Percentiles rank a stretch among this genome's conserved stretches.
Conservation (phyloP, 1,140 invertebrate genomes). For the Aphaenogaster ashmeadi region DNA sequence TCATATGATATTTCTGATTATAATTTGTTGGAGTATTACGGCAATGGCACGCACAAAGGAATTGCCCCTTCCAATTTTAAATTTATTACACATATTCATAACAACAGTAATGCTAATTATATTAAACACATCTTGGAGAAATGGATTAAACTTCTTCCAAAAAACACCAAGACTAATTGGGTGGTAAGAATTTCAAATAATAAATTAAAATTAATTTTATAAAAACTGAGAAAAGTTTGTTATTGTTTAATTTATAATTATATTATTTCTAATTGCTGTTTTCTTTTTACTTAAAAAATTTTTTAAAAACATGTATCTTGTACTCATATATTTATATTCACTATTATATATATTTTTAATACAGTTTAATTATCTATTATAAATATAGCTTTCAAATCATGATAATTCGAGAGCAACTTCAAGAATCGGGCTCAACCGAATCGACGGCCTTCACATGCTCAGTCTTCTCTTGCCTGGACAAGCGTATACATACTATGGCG, state of each 20-base stretch:
- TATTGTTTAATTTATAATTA: slow-evolving; percentile 6
- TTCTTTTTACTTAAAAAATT: too few species aligned
- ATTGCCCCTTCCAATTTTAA: slow-evolving; percentile 90
- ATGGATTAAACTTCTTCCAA: slow-evolving; percentile 87
- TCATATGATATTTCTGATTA: slow-evolving; percentile 85
- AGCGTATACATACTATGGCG: slow-evolving; percentile 92
- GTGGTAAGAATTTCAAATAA: slow-evolving; percentile 79
- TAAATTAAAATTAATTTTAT: slow-evolving; percentile 27
- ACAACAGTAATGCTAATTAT: slow-evolving; percentile 85
- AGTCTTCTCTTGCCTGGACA: slow-evolving; percentile 91
- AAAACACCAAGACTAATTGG: slow-evolving; percentile 86
- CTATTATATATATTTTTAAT: not conserved
- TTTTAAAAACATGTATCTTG: too few species aligned
- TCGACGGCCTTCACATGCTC: slow-evolving; percentile 92
- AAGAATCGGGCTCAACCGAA: slow-evolving; percentile 88
- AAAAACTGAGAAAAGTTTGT: slow-evolving; percentile 12
- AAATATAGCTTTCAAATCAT: slow-evolving; percentile 89
- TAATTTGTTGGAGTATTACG: slow-evolving; percentile 88
- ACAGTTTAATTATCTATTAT: not conserved
- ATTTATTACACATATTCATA: slow-evolving; percentile 83
- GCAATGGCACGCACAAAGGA: slow-evolving; percentile 86
- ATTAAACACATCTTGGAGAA: slow-evolving; percentile 84
- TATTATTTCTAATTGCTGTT: too few species aligned
- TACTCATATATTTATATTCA: too few species aligned
- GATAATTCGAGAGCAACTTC: slow-evolving; percentile 89